These are phyloP conservation scores for Lottia gigantea DNA, from an alignment of 2,888 invertebrate genomes.

Conservation along the genomic window DNA sequence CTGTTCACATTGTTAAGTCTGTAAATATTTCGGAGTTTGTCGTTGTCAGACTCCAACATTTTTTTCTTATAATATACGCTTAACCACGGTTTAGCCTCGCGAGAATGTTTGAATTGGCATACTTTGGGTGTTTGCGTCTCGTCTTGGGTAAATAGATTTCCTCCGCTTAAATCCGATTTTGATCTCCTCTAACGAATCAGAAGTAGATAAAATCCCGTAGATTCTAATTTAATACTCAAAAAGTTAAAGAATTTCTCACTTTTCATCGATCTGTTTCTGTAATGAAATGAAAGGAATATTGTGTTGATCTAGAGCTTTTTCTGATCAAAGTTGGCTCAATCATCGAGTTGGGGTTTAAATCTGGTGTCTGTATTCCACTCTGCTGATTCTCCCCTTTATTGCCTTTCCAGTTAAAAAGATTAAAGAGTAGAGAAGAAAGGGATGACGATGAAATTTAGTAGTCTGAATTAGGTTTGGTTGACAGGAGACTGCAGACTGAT, in stretches of 20 bases:
- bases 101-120: slow-evolving; percentile 11
- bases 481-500: no score
- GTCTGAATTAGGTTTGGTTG: no score
- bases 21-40: slow-evolving; percentile 6
- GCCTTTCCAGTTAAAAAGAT: slow-evolving; percentile 2
- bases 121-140: slow-evolving; percentile 9
- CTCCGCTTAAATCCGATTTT: slow-evolving; percentile 2
- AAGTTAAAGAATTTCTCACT: no score
- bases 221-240: no score
- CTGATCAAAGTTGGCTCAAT: no score
- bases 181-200: slow-evolving; percentile 1
- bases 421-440: not conserved
- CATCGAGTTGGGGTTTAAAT: no score
- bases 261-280: no score
- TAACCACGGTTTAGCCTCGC: slow-evolving; percentile 9
- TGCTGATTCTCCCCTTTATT: not conserved
- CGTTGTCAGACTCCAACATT: not conserved
- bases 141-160: slow-evolving; percentile 1
- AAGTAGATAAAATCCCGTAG: not conserved
- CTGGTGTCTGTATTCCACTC: slow-evolving; percentile 2
- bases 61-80: slow-evolving; percentile 8
- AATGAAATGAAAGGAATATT: no score
- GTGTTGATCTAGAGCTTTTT: no score
- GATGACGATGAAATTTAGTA: not conserved
- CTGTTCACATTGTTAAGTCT: not conserved